phyloP scores from a whole-genome alignment of 2,888 invertebrate genomes.

The Chydorus sphaericus region DNA sequence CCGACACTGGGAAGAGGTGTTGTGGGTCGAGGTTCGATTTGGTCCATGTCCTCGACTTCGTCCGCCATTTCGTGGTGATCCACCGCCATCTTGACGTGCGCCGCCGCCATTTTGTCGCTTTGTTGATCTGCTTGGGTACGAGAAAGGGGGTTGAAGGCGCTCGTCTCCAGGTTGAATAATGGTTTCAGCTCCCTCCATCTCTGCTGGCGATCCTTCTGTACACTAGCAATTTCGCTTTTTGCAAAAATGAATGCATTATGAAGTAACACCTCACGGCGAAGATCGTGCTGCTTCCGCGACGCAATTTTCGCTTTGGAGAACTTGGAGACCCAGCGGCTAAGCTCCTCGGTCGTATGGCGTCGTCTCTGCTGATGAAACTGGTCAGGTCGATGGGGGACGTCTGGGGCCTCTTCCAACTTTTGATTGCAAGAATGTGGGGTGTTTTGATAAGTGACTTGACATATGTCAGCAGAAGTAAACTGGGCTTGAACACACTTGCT shows the following conservation, averaged over 20 bases:
- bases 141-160: not conserved
- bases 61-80: not conserved
- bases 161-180: not conserved
- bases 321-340: constrained; percentile 5
- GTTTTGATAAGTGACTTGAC: constrained; percentile 6
- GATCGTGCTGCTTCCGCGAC: constrained; percentile 6
- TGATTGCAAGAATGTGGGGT: constrained; percentile 1
- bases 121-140: not conserved
- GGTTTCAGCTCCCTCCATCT: constrained; percentile 8
- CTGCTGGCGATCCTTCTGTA: constrained; percentile 3
- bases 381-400: too few relatives aligned
- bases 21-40: not conserved
- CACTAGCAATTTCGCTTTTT: not conserved
- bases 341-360: constrained; percentile 4
- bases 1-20: not conserved
- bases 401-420: not conserved
- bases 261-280: constrained; percentile 8
- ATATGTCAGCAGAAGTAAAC: constrained; percentile 1
- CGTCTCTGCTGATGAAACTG: not conserved
- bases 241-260: constrained; percentile 3
- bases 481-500: constrained; percentile 2
- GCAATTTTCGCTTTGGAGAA: constrained; percentile 5
- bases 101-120: constrained; percentile 3
- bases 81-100: constrained; percentile 1
- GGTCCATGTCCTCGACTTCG: not conserved